These are phyloP conservation scores for Ariopsis seemanni DNA, from an alignment of 2,113 vertebrate species.

Conservation along the genomic window DNA sequence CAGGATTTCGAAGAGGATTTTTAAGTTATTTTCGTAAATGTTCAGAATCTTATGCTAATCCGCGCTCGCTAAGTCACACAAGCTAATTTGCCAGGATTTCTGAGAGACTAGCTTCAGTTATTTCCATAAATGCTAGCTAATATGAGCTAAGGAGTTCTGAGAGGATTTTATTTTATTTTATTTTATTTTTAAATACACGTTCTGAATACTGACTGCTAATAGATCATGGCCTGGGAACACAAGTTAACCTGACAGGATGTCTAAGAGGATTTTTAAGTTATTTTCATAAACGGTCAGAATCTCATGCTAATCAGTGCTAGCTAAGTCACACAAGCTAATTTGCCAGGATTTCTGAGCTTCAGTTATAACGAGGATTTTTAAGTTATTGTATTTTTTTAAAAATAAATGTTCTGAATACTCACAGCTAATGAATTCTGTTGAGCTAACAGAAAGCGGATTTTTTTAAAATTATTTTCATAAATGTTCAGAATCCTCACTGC, in stretches of 20 bases:
- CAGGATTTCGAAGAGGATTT: not conserved
- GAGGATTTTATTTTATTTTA: too few relatives aligned
- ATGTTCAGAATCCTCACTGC: not conserved
- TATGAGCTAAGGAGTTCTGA: too few relatives aligned
- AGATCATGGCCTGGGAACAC: not conserved
- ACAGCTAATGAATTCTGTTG: not conserved
- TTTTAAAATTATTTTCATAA: too few relatives aligned
- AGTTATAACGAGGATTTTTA: not conserved
- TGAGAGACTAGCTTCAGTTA: not conserved
- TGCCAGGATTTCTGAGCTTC: not conserved
- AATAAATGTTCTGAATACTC: not conserved
- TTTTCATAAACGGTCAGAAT: not conserved
- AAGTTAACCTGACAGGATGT: too few relatives aligned
- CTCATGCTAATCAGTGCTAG: not conserved
- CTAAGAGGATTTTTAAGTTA: not conserved
- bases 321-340: not conserved
- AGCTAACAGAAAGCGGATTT: not conserved
- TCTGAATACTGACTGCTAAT: not conserved
- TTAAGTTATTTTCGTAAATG: not conserved
- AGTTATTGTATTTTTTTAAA: too few relatives aligned
- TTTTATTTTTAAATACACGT: not conserved
- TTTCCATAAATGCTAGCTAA: not conserved
- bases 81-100: too few relatives aligned
- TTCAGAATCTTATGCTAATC: not conserved
- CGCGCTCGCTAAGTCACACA: too few relatives aligned